phyloP scores from a whole-genome alignment of 2,888 invertebrate genomes.

The Carterocephalus palaemon region DNA sequence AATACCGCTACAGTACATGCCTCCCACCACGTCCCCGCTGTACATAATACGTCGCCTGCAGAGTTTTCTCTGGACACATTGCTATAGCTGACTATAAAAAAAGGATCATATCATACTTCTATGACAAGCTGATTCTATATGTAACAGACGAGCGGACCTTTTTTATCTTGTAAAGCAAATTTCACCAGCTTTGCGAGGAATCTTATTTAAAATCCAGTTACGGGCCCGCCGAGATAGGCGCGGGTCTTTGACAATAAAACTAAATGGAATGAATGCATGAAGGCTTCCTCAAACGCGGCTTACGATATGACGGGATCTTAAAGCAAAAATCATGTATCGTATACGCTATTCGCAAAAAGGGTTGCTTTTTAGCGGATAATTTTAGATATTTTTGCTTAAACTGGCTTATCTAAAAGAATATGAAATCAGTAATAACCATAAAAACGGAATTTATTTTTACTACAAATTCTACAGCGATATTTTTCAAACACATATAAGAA shows the following conservation, averaged over 20 bases:
- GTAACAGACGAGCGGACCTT: conserved; percentile 70
- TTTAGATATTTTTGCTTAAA: conserved; percentile 46
- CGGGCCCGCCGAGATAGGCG: conserved; percentile 71
- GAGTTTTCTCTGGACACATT: conserved; percentile 28
- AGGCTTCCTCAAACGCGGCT: conserved; percentile 65
- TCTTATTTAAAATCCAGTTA: conserved; percentile 79
- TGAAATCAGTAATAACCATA: conserved; percentile 30
- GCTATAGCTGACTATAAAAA: conserved; percentile 53
- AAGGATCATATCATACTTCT: conserved; percentile 62
- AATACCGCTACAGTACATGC: conserved; percentile 48
- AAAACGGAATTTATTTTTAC: conserved; percentile 35
- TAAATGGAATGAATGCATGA: conserved; percentile 78
- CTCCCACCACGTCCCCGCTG: conserved; percentile 41
- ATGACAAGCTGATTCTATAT: conserved; percentile 62
- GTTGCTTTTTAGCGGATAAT: conserved; percentile 55
- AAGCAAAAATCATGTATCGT: conserved; percentile 58
- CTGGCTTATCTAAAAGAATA: conserved; percentile 47
- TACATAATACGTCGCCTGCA: conserved; percentile 36
- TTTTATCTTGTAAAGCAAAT: conserved; percentile 75
- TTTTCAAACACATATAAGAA: conserved; percentile 9
- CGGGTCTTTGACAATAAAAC: conserved; percentile 77
- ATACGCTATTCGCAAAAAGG: conserved; percentile 44
- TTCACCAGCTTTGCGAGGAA: conserved; percentile 67
- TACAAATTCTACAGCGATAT: conserved; percentile 28
- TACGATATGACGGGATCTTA: conserved; percentile 65